Evolutionary conservation across 2,797 vertebrate species (phyloP), one percentile per base, ranked within the genome.

Genomic region (Lithobates pipiens): DNA sequence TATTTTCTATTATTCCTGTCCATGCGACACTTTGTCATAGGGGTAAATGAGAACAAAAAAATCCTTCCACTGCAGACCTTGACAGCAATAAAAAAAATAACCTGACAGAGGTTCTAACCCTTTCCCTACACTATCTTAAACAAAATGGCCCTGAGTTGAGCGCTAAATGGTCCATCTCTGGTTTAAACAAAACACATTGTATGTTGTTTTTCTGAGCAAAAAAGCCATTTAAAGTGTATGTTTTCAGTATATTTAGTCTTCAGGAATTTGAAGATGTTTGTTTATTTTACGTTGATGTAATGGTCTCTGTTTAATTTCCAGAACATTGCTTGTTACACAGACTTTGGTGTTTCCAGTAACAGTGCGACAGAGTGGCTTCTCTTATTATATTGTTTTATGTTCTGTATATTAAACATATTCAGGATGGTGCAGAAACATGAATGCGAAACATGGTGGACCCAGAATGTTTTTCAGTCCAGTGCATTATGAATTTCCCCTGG

Each of bases 401-500:
- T 50, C 25, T 69, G 16, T 42, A 68, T 68, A 34, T 71, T 57
- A 46, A 72, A n/a, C 25, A 10, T 69, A 34, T n/a, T 74, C 29
- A 76, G 63, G 42, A 85, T 80, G 84, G 84, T 76, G 77, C 77
- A 80, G 29, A 69, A 80, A 50, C 63, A 39, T 39, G 25, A 68
- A 8, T 71, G 32, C 71, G 44, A 54, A 80, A 76, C 84, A 54
- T 34, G 0, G 29, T 79, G 72, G 75, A 83, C 76, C 80, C 70
- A 83, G 71, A 80, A 74, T 83, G 65, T 69, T 69, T 77, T 83
- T 83, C 44, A 83, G 42, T 50, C 80, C 44, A 74, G 54, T 68
- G 32, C 74, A n/a, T 77, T 86, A 67, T 73, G 57, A 67, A 57
- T 87, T 80, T 75, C 68, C 76, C 71, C 70, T 69, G 54, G 61